These are phyloP conservation scores for Chelon labrosus DNA, from an alignment of 2,797 vertebrate genomes.

Conservation along the genomic window DNA sequence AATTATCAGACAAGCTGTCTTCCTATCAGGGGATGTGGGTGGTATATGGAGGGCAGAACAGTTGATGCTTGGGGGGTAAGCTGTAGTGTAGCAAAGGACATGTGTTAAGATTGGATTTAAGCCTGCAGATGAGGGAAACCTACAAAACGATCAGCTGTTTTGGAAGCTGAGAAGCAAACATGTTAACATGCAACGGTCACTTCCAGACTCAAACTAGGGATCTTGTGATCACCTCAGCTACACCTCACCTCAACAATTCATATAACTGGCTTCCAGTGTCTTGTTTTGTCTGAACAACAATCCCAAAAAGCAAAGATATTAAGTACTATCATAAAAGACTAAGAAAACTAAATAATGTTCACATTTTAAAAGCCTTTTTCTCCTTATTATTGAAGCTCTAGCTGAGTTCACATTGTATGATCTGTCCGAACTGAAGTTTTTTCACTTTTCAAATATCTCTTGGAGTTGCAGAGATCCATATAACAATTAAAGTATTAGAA, in stretches of 20 bases:
- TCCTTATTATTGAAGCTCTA: no score
- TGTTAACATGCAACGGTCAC: no score
- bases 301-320: not conserved
- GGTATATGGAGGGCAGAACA: not conserved
- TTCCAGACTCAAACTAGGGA: not conserved
- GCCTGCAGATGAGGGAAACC: not conserved
- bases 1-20: constrained; percentile 27
- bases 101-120: not conserved
- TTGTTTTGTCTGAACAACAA: not conserved
- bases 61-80: not conserved
- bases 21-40: constrained; percentile 11
- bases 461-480: not conserved
- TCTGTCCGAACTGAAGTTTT: not conserved
- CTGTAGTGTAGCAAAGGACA: constrained; percentile 1
- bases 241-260: no score
- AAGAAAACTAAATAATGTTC: no score
- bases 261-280: no score
- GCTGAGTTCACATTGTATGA: not conserved
- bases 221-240: not conserved
- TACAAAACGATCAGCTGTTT: not conserved
- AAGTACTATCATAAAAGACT: no score
- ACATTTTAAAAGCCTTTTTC: no score
- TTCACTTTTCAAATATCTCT: not conserved
- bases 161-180: no score
- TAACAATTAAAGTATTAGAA: not conserved